phyloP scores from a whole-genome alignment of 1,140 invertebrate genomes.

The Caenorhabditis tropicalis region DNA sequence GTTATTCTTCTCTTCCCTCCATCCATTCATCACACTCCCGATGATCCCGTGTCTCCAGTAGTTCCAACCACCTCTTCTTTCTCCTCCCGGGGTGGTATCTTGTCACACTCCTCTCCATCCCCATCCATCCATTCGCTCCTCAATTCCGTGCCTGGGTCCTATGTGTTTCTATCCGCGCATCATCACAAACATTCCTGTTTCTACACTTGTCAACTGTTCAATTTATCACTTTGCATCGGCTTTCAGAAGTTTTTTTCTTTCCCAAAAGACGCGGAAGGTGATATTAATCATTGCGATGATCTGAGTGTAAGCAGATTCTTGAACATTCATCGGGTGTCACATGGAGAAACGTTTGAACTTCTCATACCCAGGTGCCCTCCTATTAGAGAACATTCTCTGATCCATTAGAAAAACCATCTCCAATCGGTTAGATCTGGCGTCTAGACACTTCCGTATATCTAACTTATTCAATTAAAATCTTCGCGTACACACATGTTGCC shows the following conservation, averaged over 20 bases:
- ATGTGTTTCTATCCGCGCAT: background rate
- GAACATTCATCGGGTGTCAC: too few relatives aligned
- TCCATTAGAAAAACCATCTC: too few relatives aligned
- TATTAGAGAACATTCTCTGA: too few relatives aligned
- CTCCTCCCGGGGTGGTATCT: background rate
- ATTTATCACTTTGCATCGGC: background rate
- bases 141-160: background rate
- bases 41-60: background rate
- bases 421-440: background rate
- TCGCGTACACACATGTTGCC: background rate
- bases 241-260: background rate
- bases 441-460: background rate
- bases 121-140: background rate
- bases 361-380: too few relatives aligned
- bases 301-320: too few relatives aligned
- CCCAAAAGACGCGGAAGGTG: background rate
- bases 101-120: background rate
- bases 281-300: background rate
- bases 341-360: too few relatives aligned
- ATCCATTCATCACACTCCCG: background rate
- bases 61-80: background rate
- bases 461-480: background rate
- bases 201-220: background rate
- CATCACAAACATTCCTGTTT: constrained; percentile 5
- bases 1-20: background rate